Conservation (phyloP, 2,797 vertebrate species). For the Lithobates sylvaticus region DNA sequence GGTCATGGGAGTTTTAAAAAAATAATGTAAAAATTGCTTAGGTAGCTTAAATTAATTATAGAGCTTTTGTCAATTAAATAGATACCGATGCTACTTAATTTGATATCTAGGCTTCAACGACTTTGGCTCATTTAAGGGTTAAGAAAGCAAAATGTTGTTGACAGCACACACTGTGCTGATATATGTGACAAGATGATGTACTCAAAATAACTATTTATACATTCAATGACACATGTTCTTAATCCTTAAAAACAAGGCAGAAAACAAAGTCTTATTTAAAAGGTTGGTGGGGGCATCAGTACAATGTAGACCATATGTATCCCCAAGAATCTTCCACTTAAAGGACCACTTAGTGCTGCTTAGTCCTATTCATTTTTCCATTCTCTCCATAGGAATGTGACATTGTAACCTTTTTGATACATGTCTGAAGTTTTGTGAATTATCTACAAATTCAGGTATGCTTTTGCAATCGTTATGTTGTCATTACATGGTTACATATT, state of each 20-base stretch:
- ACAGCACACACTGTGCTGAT: background rate
- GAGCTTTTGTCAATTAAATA: background rate
- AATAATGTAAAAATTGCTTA: background rate
- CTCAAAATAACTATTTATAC: background rate
- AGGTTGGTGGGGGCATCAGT: background rate
- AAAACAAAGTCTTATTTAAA: background rate
- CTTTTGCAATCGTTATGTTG: no score
- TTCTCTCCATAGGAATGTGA: background rate
- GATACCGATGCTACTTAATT: background rate
- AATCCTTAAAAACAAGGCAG: background rate
- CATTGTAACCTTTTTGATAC: background rate
- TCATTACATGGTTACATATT: no score
- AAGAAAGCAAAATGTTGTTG: no score
- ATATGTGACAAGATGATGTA: background rate
- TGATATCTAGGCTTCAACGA: background rate
- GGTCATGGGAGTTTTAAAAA: no score
- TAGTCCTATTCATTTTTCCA: background rate
- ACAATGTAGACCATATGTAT: slow-evolving; percentile 28
- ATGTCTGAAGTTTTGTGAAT: no score
- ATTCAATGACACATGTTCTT: background rate
- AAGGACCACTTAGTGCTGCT: background rate
- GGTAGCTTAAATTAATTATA: background rate
- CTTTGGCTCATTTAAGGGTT: background rate
- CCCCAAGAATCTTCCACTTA: slow-evolving; percentile 1
- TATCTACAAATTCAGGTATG: no score